Percentiles rank a stretch among this genome's conserved stretches.
phyloP scores from a whole-genome alignment of 1,140 invertebrate genomes.

The Drosophila santomea region DNA sequence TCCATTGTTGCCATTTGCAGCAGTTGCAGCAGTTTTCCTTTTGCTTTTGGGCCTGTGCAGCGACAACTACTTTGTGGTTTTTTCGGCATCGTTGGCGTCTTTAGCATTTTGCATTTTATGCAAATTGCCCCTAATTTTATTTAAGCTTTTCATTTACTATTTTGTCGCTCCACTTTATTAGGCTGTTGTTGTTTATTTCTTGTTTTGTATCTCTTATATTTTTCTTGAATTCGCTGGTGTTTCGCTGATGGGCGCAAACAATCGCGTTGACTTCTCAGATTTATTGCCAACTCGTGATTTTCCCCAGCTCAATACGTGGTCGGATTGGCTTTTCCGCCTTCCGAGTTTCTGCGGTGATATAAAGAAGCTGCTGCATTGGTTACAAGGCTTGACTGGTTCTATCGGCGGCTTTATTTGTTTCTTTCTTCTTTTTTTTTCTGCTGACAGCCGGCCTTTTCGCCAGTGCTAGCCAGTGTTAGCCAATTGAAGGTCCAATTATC shows the following conservation, averaged over 20 bases:
- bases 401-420: conserved; percentile 12
- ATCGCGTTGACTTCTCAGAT: conserved; percentile 69
- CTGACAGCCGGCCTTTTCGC: conserved; percentile 24
- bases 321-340: conserved; percentile 63
- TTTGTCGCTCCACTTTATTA: conserved; percentile 78
- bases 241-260: conserved; percentile 58
- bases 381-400: conserved; percentile 33
- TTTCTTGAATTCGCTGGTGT: conserved; percentile 19
- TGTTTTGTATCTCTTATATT: background rate
- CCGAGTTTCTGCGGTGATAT: conserved; percentile 11
- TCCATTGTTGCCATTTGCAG: conserved; percentile 63
- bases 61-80: conserved; percentile 65
- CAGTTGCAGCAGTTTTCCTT: conserved; percentile 64
- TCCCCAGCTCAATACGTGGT: conserved; percentile 59
- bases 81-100: conserved; percentile 49
- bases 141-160: conserved; percentile 76
- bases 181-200: conserved; percentile 20
- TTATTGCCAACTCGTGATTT: conserved; percentile 64
- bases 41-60: conserved; percentile 45
- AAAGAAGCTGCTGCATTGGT: conserved; percentile 47
- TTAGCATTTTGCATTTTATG: conserved; percentile 65
- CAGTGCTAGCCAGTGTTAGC: conserved; percentile 43
- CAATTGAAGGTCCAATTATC: conserved; percentile 69
- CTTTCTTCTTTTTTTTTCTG: conserved; percentile 20
- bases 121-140: conserved; percentile 74